Conservation (phyloP, 2,888 invertebrate genomes). For the Leptothorax acervorum region DNA sequence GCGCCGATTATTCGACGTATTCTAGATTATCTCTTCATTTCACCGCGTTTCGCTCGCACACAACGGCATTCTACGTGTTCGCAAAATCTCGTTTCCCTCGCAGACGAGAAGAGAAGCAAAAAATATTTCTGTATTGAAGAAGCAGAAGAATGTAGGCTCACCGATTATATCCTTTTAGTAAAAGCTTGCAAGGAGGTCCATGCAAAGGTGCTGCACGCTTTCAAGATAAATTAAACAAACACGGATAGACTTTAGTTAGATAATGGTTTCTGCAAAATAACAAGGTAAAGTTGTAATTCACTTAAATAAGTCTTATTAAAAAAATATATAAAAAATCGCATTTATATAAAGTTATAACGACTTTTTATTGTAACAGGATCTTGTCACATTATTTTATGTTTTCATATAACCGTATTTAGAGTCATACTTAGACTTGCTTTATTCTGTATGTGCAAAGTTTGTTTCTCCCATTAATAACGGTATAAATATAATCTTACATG, state of each 20-base stretch:
- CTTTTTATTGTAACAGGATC: background rate
- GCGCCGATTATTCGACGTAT: slow-evolving; percentile 56
- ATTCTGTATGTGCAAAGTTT: slow-evolving; percentile 2
- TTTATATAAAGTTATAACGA: background rate
- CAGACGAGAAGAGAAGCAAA: background rate
- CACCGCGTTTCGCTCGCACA: slow-evolving; percentile 28
- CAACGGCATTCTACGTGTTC: slow-evolving; percentile 20
- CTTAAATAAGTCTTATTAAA: background rate
- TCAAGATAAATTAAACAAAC: slow-evolving; percentile 12
- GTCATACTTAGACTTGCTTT: background rate
- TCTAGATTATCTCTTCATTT: slow-evolving; percentile 49
- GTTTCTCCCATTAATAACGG: background rate
- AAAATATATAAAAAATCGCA: too few relatives aligned
- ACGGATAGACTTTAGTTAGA: background rate
- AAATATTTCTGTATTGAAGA: slow-evolving; percentile 32
- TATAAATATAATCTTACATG: background rate
- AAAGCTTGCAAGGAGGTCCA: background rate
- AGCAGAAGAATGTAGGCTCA: background rate
- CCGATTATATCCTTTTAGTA: background rate
- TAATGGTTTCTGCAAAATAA: background rate
- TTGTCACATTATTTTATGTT: background rate
- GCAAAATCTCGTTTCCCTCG: slow-evolving; percentile 33
- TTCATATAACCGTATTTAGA: background rate
- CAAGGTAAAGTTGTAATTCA: background rate
- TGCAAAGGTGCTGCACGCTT: background rate